Conservation (phyloP, 2,888 invertebrate species). For the Polydrusus cervinus region DNA sequence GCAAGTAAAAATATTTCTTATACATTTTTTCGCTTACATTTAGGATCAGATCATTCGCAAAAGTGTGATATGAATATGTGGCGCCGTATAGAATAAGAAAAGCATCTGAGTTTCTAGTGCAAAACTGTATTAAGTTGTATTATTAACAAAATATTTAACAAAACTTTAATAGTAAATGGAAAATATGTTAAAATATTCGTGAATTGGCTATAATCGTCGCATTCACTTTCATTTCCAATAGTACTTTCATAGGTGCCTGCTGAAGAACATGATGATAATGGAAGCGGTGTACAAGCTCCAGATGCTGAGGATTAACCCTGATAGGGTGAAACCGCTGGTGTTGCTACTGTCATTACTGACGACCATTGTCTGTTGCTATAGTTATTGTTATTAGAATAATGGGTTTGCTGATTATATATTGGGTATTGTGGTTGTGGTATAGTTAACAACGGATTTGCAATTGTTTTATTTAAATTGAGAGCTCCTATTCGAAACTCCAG, state of each 20-base stretch:
- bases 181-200: background rate
- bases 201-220: background rate
- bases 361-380: background rate
- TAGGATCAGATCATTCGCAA: no score
- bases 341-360: background rate
- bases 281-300: slow-evolving; percentile 1
- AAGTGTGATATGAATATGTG: no score
- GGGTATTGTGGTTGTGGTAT: background rate
- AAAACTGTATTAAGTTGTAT: no score
- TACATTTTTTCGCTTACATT: no score
- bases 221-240: slow-evolving; percentile 1
- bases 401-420: background rate
- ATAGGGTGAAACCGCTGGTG: background rate
- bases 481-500: background rate
- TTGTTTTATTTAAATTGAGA: background rate
- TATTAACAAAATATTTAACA: no score
- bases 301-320: background rate
- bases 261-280: background rate
- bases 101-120: background rate
- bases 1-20: no score
- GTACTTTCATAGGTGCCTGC: background rate
- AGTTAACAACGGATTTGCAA: background rate
- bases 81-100: background rate
- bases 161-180: no score
- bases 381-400: background rate